phyloP scores from a whole-genome alignment of 2,797 vertebrate genomes.

The Lates japonicus region DNA sequence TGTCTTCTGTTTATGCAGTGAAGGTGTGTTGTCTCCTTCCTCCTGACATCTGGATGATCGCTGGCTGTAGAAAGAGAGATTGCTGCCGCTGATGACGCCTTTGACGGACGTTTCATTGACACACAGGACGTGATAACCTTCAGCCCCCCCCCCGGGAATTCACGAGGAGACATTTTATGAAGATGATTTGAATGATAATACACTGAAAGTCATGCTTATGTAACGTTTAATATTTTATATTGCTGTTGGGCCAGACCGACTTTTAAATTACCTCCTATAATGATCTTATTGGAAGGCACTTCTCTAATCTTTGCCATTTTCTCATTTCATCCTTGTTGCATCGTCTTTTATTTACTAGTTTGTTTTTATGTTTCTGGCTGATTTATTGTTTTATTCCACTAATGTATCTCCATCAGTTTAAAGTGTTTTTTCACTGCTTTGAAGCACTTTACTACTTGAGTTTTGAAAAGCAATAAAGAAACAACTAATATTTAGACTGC shows the following conservation, averaged over 20 bases:
- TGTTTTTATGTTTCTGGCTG: background rate
- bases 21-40: too few relatives aligned
- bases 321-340: background rate
- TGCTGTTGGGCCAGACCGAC: background rate
- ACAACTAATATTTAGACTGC: background rate
- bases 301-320: background rate
- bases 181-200: conserved; percentile 41
- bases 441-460: background rate
- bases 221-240: conserved; percentile 36
- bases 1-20: background rate
- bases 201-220: conserved; percentile 10
- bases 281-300: conserved; percentile 1
- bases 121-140: conserved; percentile 30
- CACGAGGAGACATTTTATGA: conserved; percentile 14
- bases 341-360: background rate
- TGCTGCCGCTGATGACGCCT: background rate
- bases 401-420: background rate
- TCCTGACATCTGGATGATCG: background rate
- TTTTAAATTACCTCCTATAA: conserved; percentile 20
- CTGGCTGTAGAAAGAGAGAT: background rate
- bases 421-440: background rate
- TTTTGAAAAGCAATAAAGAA: background rate
- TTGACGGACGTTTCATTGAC: background rate
- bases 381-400: conserved; percentile 6
- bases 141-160: conserved; percentile 12